These are phyloP conservation scores for Folsomia candida DNA, from an alignment of 2,888 invertebrate species.

Conservation along the genomic window DNA sequence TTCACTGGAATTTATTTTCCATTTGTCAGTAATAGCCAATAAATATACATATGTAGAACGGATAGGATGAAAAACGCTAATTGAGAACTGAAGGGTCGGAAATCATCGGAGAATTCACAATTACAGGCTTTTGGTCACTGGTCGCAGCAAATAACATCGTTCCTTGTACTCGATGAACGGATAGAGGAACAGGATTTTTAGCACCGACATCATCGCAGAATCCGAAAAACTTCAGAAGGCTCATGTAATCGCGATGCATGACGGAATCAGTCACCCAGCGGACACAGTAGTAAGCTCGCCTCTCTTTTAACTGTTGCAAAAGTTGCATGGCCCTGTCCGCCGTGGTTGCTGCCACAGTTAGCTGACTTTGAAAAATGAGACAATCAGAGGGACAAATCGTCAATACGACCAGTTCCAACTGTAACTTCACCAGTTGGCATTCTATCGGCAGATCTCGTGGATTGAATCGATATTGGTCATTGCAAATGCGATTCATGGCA, in stretches of 20 bases:
- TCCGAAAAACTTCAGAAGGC: constrained; percentile 34
- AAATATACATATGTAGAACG: too few species aligned
- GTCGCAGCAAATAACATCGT: too few species aligned
- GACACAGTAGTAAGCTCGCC: constrained; percentile 18
- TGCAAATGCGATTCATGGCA: constrained; percentile 35
- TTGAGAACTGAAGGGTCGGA: too few species aligned
- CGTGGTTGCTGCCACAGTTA: constrained; percentile 30
- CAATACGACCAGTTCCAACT: constrained; percentile 39
- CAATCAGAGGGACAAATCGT: constrained; percentile 36
- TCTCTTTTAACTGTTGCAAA: constrained; percentile 20
- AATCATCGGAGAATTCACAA: too few species aligned
- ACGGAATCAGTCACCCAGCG: constrained; percentile 46
- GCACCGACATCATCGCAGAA: constrained; percentile 34
- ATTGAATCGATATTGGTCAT: constrained; percentile 16
- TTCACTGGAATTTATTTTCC: too few species aligned
- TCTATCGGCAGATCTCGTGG: constrained; percentile 32
- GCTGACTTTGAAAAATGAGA: constrained; percentile 32
- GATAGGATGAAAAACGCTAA: too few species aligned
- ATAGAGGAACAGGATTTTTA: constrained; percentile 11
- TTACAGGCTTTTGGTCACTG: too few species aligned
- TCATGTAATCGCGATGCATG: constrained; percentile 39
- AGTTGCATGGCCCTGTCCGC: constrained; percentile 14
- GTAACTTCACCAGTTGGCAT: constrained; percentile 37
- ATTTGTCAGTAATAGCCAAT: too few species aligned
- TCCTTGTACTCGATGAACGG: too few species aligned